Conservation (phyloP, 2,797 vertebrate genomes). For the Microctenopoma lineatum region DNA sequence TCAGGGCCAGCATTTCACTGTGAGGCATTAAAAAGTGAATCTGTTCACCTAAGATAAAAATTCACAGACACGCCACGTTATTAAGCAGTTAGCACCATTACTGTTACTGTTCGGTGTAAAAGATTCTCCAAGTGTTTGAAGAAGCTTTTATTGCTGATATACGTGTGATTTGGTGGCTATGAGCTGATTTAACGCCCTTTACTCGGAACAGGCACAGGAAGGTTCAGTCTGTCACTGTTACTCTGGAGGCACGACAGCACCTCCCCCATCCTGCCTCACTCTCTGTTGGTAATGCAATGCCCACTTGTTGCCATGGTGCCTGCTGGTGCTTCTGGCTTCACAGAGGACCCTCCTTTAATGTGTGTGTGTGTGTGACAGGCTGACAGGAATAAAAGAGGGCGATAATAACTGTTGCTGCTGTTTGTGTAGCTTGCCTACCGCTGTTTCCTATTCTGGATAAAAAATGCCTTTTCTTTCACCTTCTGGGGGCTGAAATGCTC, state of each 20-base stretch:
- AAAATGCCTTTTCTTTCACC: slow-evolving; percentile 59
- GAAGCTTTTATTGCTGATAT: neutral
- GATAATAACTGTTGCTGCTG: slow-evolving; percentile 56
- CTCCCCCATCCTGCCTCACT: slow-evolving; percentile 38
- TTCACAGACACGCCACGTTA: no score
- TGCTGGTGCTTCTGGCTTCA: slow-evolving; percentile 51
- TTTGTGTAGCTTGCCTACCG: slow-evolving; percentile 47
- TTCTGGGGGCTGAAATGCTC: slow-evolving; percentile 49
- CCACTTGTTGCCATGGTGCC: slow-evolving; percentile 79
- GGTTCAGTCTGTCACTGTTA: slow-evolving; percentile 13
- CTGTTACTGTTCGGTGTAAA: no score
- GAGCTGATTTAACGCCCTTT: neutral
- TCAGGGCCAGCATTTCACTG: no score
- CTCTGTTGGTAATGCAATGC: slow-evolving; percentile 49
- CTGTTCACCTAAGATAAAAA: neutral
- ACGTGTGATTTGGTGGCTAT: neutral
- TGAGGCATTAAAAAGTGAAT: no score
- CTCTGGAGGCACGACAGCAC: slow-evolving; percentile 31
- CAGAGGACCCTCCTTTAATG: slow-evolving; percentile 36
- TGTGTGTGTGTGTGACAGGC: slow-evolving; percentile 19
- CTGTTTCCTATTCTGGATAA: slow-evolving; percentile 52
- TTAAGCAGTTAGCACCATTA: neutral
- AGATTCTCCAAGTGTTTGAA: neutral
- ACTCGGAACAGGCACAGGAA: neutral
- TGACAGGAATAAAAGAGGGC: slow-evolving; percentile 37